phyloP scores from a whole-genome alignment of 35 echinoderm and acorn worm species.

The Apostichopus californicus region DNA sequence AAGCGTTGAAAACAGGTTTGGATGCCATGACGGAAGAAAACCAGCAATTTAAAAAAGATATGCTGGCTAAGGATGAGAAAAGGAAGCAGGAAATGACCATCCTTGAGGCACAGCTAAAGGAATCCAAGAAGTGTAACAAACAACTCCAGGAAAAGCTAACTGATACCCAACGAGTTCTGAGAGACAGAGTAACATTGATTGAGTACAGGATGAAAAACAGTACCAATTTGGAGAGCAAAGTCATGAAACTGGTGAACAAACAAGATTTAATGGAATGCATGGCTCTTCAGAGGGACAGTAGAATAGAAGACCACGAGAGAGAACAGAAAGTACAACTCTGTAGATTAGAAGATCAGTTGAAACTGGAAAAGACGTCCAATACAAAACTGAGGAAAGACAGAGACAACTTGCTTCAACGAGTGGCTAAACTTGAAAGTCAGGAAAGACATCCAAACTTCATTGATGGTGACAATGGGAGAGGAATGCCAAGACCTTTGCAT shows the following conservation, averaged over 20 bases:
- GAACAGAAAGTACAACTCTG: not conserved
- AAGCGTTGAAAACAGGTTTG: not conserved
- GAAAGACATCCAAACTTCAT: not conserved
- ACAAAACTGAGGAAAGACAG: not conserved
- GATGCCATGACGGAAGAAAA: not conserved
- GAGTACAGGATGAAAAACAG: not conserved
- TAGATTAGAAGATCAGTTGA: not conserved
- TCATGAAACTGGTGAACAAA: not conserved
- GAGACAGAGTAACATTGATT: not conserved
- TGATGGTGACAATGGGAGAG: not conserved
- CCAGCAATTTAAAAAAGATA: not conserved
- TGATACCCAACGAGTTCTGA: not conserved
- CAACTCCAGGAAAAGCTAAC: not conserved
- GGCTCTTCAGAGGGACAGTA: not conserved
- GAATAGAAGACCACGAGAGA: not conserved
- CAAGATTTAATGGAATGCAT: not conserved
- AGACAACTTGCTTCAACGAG: not conserved
- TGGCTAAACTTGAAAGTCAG: not conserved
- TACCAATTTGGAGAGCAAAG: not conserved
- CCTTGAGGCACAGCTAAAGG: not conserved
- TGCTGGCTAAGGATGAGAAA: not conserved
- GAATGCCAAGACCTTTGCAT: not conserved
- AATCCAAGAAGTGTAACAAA: not conserved
- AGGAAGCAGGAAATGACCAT: not conserved
- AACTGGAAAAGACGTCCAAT: not conserved